Evolutionary conservation across 2,797 vertebrate species (phyloP), one percentile per base, ranked within the genome.

Genomic region (Labroides dimidiatus): DNA sequence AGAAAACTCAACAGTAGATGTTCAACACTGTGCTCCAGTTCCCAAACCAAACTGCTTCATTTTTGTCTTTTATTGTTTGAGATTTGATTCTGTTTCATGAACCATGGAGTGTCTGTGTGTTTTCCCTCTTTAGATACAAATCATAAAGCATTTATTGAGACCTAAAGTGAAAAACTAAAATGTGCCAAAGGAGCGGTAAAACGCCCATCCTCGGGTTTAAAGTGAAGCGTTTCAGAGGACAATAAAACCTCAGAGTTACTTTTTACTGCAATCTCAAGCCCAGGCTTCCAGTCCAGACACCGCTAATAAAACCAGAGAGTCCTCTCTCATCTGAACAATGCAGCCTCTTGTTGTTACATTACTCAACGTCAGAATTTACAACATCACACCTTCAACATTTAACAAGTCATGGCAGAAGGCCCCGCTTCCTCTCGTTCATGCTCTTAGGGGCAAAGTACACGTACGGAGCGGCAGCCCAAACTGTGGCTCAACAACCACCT

Each of bases 361-460:
- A 73, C 64, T 78, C 36, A 74, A 76, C 47, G 20, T 30, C 10
- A 47, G 10, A n/a, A 15, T 42, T 66, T 70, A 83, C 43, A n/a
- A 71, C 54, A 20, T 21, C 60, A 80, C 68, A 65, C 64, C 41
- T 14, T 15, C 37, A 42, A 63, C 72, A 55, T 60, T 70, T 51
- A 57, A 61, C 20, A 1, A 60, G 60, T 20, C 21, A 14, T 7
- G 36, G 48, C 54, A 17, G 45, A n/a, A 54, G 2, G 47, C 44
- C 15, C 53, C 13, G 39, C 24, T 79, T 71, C 49, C 53, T 68
- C 49, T 76, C 50, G 7, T 20, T 54, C 50, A 41, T 41, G 54
- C 30, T 6, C 0, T 50, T 43, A 1, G 11, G 42, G 56, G 24
- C 69, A 82, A 81, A 82, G 86, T 80, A 77, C 76, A 23, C 59